Conservation (phyloP, 2,113 vertebrate species). For the Otus sunia region DNA sequence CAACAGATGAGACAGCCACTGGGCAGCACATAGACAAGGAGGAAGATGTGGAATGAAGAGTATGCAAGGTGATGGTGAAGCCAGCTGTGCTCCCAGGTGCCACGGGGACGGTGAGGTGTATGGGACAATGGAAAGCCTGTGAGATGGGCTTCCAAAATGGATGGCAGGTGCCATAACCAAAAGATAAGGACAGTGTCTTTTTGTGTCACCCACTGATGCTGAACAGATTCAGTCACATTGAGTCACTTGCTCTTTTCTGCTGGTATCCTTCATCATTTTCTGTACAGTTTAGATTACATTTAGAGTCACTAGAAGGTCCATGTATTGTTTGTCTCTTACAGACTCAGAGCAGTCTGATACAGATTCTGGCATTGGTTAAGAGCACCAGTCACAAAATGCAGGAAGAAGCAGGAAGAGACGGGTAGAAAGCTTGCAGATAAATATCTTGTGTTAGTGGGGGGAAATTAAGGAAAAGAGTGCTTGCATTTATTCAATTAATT, state of each 20-base stretch:
- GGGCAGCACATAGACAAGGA: background rate
- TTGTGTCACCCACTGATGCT: background rate
- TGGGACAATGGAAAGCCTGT: background rate
- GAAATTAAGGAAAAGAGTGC: background rate
- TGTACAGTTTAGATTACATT: background rate
- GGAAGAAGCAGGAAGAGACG: background rate
- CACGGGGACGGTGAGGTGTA: background rate
- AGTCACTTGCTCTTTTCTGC: background rate
- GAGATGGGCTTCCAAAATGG: background rate
- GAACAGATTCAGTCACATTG: background rate
- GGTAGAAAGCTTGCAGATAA: background rate
- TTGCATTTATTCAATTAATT: background rate
- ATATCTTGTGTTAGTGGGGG: rapidly evolving
- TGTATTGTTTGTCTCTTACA: background rate
- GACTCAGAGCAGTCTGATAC: background rate
- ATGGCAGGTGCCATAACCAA: background rate
- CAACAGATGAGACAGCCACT: background rate
- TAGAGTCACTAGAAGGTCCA: background rate
- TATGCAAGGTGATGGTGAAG: background rate
- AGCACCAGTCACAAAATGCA: background rate
- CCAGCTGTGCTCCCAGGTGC: background rate
- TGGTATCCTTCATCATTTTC: background rate
- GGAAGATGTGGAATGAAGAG: background rate
- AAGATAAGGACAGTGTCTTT: background rate
- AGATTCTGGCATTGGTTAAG: background rate